Evolutionary conservation across 2,113 vertebrate genomes (phyloP), one percentile per base, ranked within the genome.

Genomic region (Acanthisitta chloris): DNA sequence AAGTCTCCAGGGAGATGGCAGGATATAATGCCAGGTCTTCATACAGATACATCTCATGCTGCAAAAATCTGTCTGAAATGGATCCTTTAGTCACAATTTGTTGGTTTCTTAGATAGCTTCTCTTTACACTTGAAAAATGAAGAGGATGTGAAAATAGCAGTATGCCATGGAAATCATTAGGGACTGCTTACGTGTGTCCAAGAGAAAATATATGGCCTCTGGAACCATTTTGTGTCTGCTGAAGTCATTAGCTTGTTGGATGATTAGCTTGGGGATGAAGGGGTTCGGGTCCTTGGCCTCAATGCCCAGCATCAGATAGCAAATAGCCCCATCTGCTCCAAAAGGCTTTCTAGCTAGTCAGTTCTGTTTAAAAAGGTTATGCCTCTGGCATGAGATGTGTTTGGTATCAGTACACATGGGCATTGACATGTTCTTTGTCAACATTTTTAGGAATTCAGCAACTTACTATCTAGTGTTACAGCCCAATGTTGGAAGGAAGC

Each of bases 21-120:
- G 81, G 65, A 52, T 91, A 16, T 29, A 90, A 54, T 61, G 23
- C 31, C 84, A 89, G 31, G 14, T 81, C 82, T 78, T 94, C 72
- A 34, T 66, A 67, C 29, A 95, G 67, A 55, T 83, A 24, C 31
- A 62, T 62, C 46, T 95, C 76, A 86, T 3, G 25, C 80, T 84
- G 28, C 82, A 94, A 93, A 94, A 96, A 86, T 95, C 85, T 93
- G 33, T 52, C 88, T 81, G 73, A 90, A 88, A 84, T 59, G 5
- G 72, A 86, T 95, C 69, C 43, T 94, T 96, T 88, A 85, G 73
- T 94, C 74, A 55, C 71, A 62, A 29, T 88, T 91, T 25, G 6
- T 73, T 83, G 88, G 74, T 48, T 19, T 43, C 71, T 88, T 83
- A 76, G 54, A 80, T 70, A 84, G 42, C n/a, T 95, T 86, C 67